Evolutionary conservation across 2,113 vertebrate genomes (phyloP).

Genomic region (Oncorhynchus clarkii): DNA sequence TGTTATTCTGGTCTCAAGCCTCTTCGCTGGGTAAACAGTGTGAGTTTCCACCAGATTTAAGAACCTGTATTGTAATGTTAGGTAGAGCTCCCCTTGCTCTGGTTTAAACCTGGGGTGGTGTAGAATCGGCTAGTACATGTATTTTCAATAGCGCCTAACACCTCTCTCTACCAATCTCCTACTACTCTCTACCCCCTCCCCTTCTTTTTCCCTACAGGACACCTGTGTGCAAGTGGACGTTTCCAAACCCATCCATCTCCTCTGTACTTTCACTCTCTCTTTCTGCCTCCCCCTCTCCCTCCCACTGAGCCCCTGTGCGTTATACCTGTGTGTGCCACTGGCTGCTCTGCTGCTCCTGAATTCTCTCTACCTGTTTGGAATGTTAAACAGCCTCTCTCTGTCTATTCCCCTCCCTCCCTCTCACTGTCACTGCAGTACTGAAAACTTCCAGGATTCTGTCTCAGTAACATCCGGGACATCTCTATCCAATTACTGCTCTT

Average conservation of each 20-base stretch:
- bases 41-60: too few relatives aligned
- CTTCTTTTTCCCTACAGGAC: not conserved
- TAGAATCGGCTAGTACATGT: too few relatives aligned
- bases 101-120: too few relatives aligned
- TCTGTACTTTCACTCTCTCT: not conserved
- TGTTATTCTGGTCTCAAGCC: too few relatives aligned
- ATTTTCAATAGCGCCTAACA: too few relatives aligned
- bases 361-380: slow-evolving; percentile 70
- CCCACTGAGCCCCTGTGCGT: slow-evolving; percentile 9
- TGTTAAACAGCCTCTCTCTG: slow-evolving; percentile 66
- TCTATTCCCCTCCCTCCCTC: slow-evolving; percentile 33
- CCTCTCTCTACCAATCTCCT: not conserved
- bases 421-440: slow-evolving; percentile 10
- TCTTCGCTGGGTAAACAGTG: too few relatives aligned
- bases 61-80: too few relatives aligned
- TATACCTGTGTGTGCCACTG: slow-evolving; percentile 33
- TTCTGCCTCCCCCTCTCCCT: slow-evolving; percentile 9
- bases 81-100: too few relatives aligned
- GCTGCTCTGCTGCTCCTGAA: slow-evolving; percentile 59
- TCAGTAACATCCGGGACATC: not conserved
- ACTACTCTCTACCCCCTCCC: not conserved
- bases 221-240: too few relatives aligned
- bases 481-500: not conserved
- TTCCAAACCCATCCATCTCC: not conserved
- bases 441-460: slow-evolving; percentile 14